Evolutionary conservation across 2,797 vertebrate genomes (phyloP).

Genomic region (Lateolabrax maculatus): DNA sequence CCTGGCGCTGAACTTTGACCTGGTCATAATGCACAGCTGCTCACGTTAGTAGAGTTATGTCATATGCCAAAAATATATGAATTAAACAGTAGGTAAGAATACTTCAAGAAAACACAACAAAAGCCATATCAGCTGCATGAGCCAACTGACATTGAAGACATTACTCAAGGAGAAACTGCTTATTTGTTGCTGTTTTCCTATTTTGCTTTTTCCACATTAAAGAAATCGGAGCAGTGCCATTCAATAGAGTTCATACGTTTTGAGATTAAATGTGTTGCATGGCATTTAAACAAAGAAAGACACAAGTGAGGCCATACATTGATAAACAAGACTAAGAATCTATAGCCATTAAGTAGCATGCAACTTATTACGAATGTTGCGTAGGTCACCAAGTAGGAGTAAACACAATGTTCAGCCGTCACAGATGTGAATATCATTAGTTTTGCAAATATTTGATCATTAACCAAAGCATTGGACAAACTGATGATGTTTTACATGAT

Average conservation of each 20-base stretch:
- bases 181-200: neutral
- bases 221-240: neutral
- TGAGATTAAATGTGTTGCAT: neutral
- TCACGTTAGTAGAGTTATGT: conserved; percentile 20
- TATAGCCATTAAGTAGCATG: neutral
- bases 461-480: neutral
- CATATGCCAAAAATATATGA: neutral
- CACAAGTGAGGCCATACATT: neutral
- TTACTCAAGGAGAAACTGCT: conserved; percentile 13
- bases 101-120: neutral
- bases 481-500: too few relatives aligned
- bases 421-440: neutral
- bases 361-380: too few relatives aligned
- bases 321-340: conserved; percentile 5
- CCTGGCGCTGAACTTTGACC: conserved; percentile 55
- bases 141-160: conserved; percentile 19
- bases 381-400: neutral
- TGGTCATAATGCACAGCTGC: conserved; percentile 23
- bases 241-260: neutral
- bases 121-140: neutral
- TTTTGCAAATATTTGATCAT: neutral
- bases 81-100: conserved; percentile 12
- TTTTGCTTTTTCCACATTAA: neutral
- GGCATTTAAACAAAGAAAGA: neutral
- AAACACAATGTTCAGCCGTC: neutral